A percentile compares a stretch with the other conserved stretches of the same genome.
These are phyloP conservation scores for Xyrauchen texanus DNA, from an alignment of 2,113 vertebrate species.

Conservation along the genomic window DNA sequence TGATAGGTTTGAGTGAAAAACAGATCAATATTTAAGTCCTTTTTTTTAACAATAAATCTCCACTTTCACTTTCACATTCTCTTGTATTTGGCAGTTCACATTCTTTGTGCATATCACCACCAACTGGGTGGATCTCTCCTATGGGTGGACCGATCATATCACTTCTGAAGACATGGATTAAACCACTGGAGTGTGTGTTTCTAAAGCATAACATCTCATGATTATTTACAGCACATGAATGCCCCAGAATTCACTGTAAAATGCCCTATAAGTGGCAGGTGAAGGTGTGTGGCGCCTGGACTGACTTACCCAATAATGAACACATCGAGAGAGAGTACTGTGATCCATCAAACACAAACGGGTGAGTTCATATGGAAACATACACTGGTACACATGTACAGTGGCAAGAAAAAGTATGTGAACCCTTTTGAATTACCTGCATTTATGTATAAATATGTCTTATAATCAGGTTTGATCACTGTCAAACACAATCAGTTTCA, in stretches of 20 bases:
- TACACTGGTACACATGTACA: background rate
- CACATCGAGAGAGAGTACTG: slow-evolving; percentile 59
- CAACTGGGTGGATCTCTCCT: no score
- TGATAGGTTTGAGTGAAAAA: no score
- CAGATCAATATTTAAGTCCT: no score
- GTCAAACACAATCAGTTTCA: no score
- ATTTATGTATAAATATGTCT: background rate
- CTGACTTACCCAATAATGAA: slow-evolving; percentile 50
- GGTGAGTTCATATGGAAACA: slow-evolving; percentile 6
- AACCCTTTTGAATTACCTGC: no score
- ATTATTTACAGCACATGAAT: slow-evolving; percentile 44
- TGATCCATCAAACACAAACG: slow-evolving; percentile 52
- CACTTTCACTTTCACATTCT: no score
- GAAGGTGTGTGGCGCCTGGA: slow-evolving; percentile 40
- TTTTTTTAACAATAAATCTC: no score
- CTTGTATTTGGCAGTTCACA: no score
- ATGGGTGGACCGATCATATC: no score
- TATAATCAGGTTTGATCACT: background rate
- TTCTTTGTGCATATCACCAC: no score
- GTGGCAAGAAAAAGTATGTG: background rate
- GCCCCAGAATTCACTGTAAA: slow-evolving; percentile 52
- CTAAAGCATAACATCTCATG: background rate
- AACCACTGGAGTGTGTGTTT: background rate
- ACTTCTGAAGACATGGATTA: no score
- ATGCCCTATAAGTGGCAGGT: slow-evolving; percentile 62